These are phyloP conservation scores for Zaprionus vittiger DNA, from an alignment of 1,140 invertebrate genomes.

Conservation along the genomic window DNA sequence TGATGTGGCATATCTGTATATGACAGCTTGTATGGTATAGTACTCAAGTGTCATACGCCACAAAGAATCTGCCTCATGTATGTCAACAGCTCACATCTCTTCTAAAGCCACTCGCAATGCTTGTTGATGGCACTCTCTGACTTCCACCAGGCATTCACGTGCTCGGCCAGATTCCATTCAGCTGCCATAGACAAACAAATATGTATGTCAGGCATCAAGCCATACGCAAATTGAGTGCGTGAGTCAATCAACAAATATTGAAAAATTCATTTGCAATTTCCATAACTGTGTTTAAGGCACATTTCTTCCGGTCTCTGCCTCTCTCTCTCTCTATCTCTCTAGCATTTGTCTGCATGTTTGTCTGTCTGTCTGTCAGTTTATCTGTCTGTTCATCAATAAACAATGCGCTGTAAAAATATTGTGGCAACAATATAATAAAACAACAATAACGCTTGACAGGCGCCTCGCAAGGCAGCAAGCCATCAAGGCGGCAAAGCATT, in stretches of 20 bases:
- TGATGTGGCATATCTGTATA: background rate
- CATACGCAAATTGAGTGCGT: background rate
- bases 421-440: slow-evolving; percentile 59
- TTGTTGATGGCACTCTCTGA: background rate
- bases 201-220: background rate
- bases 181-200: background rate
- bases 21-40: background rate
- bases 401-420: slow-evolving; percentile 60
- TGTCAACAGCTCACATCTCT: background rate
- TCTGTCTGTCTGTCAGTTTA: slow-evolving; percentile 14
- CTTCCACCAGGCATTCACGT: background rate
- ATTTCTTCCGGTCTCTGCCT: slow-evolving; percentile 18
- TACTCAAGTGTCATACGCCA: background rate
- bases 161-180: background rate
- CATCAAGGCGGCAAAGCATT: slow-evolving; percentile 38
- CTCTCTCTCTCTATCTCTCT: slow-evolving; percentile 18
- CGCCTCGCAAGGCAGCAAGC: slow-evolving; percentile 25
- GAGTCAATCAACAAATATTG: slow-evolving; percentile 5
- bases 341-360: background rate
- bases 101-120: background rate
- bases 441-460: slow-evolving; percentile 62
- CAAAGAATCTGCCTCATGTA: background rate
- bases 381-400: slow-evolving; percentile 50
- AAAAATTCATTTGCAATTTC: slow-evolving; percentile 14
- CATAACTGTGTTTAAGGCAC: slow-evolving; percentile 12